Evolutionary conservation across 2,113 vertebrate species (phyloP).

Genomic region (Bostrychus sinensis): DNA sequence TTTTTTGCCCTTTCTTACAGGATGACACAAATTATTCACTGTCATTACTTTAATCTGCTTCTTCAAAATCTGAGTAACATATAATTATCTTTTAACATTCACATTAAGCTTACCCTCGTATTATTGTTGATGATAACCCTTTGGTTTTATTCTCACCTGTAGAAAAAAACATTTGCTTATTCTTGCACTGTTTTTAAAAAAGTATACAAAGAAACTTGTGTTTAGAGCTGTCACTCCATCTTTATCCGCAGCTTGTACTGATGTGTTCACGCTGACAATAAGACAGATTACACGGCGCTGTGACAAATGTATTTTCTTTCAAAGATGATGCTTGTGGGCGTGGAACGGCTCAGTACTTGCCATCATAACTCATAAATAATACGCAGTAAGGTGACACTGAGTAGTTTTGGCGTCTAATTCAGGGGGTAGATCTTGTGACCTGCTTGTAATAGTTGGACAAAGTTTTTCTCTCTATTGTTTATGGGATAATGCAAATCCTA

Average conservation of each 20-base stretch:
- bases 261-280: slow-evolving; percentile 55
- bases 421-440: slow-evolving; percentile 20
- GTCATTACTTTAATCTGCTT: too few species aligned
- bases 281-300: slow-evolving; percentile 47
- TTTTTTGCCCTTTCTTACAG: too few species aligned
- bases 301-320: slow-evolving; percentile 4
- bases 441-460: neutral
- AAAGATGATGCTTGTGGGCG: slow-evolving; percentile 24
- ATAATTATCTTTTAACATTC: too few species aligned
- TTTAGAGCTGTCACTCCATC: slow-evolving; percentile 51
- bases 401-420: slow-evolving; percentile 48
- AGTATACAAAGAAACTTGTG: slow-evolving; percentile 27
- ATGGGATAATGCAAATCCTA: slow-evolving; percentile 12
- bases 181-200: neutral
- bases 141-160: too few species aligned
- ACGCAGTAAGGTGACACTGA: slow-evolving; percentile 56
- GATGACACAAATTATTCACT: too few species aligned
- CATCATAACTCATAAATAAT: slow-evolving; percentile 49
- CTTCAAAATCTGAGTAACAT: too few species aligned
- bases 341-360: slow-evolving; percentile 31
- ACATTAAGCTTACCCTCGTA: too few species aligned
- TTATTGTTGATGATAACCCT: too few species aligned
- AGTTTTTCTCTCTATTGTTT: neutral
- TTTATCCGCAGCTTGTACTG: slow-evolving; percentile 39
- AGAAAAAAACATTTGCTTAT: slow-evolving; percentile 5